Evolutionary conservation across 2,888 invertebrate species (phyloP).

Genomic region (Euplexia lucipara): DNA sequence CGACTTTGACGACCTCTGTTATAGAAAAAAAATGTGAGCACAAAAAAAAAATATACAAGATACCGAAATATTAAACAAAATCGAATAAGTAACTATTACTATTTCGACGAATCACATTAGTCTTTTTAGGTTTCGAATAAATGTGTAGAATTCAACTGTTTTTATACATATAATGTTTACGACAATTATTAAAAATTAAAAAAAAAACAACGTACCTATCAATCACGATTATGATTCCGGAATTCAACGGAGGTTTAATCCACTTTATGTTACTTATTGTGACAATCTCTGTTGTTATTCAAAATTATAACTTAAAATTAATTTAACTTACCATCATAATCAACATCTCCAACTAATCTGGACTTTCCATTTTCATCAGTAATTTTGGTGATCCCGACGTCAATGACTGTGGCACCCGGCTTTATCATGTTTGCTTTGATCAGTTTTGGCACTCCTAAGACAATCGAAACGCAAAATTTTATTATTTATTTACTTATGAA

Average conservation of each 20-base stretch:
- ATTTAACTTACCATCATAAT: conserved; percentile 93
- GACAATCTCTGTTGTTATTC: no score
- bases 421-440: conserved; percentile 97
- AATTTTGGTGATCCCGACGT: conserved; percentile 96
- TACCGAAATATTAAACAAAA: neutral
- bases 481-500: conserved; percentile 15
- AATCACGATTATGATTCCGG: no score
- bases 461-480: neutral
- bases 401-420: conserved; percentile 96
- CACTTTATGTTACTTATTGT: no score
- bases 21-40: neutral
- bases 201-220: no score
- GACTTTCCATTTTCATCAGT: conserved; percentile 92
- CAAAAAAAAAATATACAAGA: neutral
- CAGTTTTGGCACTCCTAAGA: conserved; percentile 93
- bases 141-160: no score
- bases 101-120: no score
- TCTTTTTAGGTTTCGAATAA: no score
- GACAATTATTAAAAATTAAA: no score
- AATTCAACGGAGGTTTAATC: no score
- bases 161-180: no score
- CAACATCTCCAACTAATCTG: conserved; percentile 96
- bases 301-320: no score
- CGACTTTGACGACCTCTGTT: conserved; percentile 94
- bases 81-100: neutral